These are phyloP conservation scores for Lysandra coridon DNA, from an alignment of 2,888 invertebrate species.

Conservation along the genomic window DNA sequence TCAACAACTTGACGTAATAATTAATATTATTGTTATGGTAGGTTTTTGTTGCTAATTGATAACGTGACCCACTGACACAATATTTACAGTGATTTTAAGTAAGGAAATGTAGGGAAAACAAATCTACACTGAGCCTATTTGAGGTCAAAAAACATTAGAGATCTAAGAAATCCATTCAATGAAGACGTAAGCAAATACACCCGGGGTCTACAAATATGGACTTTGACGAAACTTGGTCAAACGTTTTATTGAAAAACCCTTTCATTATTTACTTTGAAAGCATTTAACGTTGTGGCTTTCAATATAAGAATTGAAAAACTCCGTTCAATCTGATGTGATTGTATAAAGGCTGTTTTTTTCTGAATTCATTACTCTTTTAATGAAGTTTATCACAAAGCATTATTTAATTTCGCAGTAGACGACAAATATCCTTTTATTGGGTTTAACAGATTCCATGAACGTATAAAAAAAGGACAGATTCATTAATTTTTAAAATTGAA, in stretches of 20 bases:
- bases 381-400: neutral
- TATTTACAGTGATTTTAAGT: neutral
- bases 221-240: neutral
- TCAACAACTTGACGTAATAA: neutral
- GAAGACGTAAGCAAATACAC: neutral
- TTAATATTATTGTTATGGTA: neutral
- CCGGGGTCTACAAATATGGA: constrained; percentile 7
- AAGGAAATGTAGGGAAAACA: neutral
- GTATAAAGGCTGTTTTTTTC: neutral
- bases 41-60: neutral
- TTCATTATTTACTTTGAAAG: constrained; percentile 5
- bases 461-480: too few species aligned
- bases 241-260: neutral
- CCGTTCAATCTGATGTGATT: neutral
- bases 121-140: neutral
- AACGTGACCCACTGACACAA: neutral
- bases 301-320: neutral
- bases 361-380: constrained; percentile 1
- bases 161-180: neutral
- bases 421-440: neutral
- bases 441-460: too few species aligned
- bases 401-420: neutral
- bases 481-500: too few species aligned
- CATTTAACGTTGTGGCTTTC: neutral
- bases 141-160: neutral